These are phyloP conservation scores for Mormyrus iriodes DNA, from an alignment of 2,113 vertebrate species.

Conservation along the genomic window DNA sequence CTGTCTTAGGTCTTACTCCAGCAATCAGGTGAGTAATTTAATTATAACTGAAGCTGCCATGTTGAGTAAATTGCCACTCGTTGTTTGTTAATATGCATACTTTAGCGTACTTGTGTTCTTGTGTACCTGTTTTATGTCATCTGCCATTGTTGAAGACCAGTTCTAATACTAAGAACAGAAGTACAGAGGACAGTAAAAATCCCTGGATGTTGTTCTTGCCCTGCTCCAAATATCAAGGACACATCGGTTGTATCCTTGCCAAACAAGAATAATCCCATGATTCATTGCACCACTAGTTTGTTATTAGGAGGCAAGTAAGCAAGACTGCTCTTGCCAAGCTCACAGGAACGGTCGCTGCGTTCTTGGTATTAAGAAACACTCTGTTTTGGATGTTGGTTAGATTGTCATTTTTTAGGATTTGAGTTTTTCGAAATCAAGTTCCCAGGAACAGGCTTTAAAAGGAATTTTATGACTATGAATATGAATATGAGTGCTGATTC, in stretches of 20 bases:
- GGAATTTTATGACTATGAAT: no score
- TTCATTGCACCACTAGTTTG: background rate
- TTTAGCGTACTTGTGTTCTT: background rate
- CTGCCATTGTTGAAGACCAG: background rate
- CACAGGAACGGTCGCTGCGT: background rate
- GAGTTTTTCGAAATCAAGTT: background rate
- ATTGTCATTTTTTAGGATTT: background rate
- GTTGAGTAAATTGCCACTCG: background rate
- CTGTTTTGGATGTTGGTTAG: background rate
- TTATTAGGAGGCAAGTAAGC: background rate
- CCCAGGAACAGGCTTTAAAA: background rate
- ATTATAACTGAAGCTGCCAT: background rate
- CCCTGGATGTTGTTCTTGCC: background rate
- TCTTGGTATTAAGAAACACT: background rate
- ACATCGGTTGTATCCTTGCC: background rate
- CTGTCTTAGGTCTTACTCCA: background rate
- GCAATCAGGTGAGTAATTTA: background rate
- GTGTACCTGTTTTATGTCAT: background rate
- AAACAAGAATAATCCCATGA: background rate
- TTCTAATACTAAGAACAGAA: background rate
- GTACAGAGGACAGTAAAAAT: background rate
- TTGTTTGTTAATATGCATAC: background rate
- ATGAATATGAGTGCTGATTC: background rate
- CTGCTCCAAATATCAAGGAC: background rate
- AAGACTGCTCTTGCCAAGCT: background rate